Percentiles rank a stretch among this genome's conserved stretches.
phyloP scores from a whole-genome alignment of 2,113 vertebrate genomes.

The Brienomyrus brachyistius region DNA sequence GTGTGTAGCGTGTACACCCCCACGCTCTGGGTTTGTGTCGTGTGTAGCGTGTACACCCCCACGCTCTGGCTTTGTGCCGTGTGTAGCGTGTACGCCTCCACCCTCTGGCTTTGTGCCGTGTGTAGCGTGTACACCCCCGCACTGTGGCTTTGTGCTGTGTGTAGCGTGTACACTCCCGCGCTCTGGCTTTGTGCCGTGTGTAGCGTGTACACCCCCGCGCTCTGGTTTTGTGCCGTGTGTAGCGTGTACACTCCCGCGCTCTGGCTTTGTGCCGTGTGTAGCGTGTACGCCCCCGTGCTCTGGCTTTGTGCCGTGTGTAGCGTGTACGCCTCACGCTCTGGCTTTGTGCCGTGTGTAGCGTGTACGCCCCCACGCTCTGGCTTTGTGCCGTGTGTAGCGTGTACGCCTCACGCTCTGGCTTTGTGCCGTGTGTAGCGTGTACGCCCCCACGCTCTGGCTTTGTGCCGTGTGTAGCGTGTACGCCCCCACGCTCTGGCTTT shows the following conservation, averaged over 20 bases:
- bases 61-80: neutral
- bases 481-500: neutral
- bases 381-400: neutral
- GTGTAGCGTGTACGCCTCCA: neutral
- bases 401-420: too few relatives aligned
- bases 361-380: too few relatives aligned
- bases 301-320: too few relatives aligned
- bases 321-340: too few relatives aligned
- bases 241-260: neutral
- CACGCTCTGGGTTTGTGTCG: neutral
- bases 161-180: neutral
- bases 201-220: too few relatives aligned
- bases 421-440: neutral
- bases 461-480: neutral
- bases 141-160: neutral
- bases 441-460: neutral
- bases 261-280: too few relatives aligned
- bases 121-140: neutral
- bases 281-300: too few relatives aligned
- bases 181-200: neutral
- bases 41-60: neutral
- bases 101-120: neutral
- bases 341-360: too few relatives aligned
- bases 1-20: too few relatives aligned
- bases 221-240: neutral